Evolutionary conservation across 2,113 vertebrate genomes (phyloP).

Genomic region (Mohoua ochrocephala): DNA sequence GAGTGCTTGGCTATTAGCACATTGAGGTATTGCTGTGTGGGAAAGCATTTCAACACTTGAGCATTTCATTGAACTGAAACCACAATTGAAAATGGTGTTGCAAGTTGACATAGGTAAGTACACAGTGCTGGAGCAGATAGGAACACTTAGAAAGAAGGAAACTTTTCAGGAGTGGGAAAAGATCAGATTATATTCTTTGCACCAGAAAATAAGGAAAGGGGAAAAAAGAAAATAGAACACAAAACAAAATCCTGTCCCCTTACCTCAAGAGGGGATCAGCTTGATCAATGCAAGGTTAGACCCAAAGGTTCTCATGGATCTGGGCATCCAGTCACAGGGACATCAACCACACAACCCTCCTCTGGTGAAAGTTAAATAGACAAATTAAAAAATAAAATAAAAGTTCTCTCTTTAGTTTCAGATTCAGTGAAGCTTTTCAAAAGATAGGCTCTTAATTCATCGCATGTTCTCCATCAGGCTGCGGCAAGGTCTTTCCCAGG

Average conservation of each 20-base stretch:
- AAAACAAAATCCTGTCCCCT: not conserved
- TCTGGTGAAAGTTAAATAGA: not conserved
- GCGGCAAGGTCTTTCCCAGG: not conserved
- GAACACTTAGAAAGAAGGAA: not conserved
- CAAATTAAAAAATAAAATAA: not conserved
- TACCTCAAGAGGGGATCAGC: not conserved
- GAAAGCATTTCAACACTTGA: not conserved
- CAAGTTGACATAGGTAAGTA: not conserved
- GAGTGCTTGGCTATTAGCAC: not conserved
- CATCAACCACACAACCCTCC: not conserved
- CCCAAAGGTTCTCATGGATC: not conserved
- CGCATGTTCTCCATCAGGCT: not conserved
- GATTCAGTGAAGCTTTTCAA: not conserved
- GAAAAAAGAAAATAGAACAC: not conserved
- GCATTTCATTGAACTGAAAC: not conserved
- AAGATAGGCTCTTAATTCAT: not conserved
- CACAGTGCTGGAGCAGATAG: not conserved
- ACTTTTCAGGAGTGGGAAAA: not conserved
- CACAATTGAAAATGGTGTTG: not conserved
- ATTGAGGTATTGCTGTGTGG: not conserved
- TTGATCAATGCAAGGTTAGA: not conserved
- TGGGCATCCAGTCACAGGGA: not conserved
- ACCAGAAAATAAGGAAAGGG: not conserved
- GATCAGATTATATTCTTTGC: not conserved
- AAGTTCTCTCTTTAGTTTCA: not conserved